phyloP scores from a whole-genome alignment of 2,113 vertebrate species.

The Carollia perspicillata region DNA sequence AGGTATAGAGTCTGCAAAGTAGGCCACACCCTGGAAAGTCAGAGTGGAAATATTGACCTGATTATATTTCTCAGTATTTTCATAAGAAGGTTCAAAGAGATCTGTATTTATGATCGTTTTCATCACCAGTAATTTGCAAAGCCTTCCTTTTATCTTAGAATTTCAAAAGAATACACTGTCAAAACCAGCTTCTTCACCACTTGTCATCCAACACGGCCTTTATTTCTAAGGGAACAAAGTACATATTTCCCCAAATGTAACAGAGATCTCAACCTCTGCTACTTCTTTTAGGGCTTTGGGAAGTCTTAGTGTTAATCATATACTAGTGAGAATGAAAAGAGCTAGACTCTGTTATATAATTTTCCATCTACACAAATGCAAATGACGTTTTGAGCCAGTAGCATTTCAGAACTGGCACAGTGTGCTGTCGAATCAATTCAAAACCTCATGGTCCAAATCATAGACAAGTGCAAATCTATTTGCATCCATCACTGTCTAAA shows the following conservation, averaged over 20 bases:
- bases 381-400: conserved; percentile 36
- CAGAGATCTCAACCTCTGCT: conserved; percentile 32
- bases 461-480: not conserved
- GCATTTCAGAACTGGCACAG: not conserved
- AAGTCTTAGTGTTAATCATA: conserved; percentile 30
- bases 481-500: not conserved
- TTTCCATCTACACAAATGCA: conserved; percentile 50
- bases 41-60: not conserved
- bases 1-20: not conserved
- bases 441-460: not conserved
- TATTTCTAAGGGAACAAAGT: conserved; percentile 34
- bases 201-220: not conserved
- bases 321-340: conserved; percentile 28
- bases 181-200: conserved; percentile 13
- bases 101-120: conserved; percentile 26
- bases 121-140: not conserved
- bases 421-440: conserved; percentile 23
- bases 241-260: conserved; percentile 12
- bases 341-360: conserved; percentile 2
- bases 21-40: not conserved
- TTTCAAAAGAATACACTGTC: conserved; percentile 15
- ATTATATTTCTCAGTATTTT: conserved; percentile 30
- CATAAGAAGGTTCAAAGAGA: not conserved
- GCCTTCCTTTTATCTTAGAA: conserved; percentile 28
- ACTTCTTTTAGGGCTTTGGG: not conserved